Evolutionary conservation across 2,113 vertebrate genomes (phyloP).

Genomic region (Coturnix japonica): DNA sequence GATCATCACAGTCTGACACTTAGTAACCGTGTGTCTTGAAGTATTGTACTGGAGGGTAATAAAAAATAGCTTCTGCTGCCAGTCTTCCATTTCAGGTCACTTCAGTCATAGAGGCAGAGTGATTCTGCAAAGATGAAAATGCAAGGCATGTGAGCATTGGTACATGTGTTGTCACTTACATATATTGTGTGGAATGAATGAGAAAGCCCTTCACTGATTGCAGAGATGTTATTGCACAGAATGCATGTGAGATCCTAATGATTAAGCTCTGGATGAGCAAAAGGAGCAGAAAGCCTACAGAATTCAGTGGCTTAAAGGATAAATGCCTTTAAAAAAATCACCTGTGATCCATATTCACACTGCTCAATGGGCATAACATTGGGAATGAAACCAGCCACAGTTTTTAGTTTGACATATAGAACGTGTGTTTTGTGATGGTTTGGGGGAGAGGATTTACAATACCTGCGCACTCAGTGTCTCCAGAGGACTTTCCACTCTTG

Average conservation of each 20-base stretch:
- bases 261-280: not conserved
- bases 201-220: not conserved
- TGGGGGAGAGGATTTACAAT: conserved; percentile 40
- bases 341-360: not conserved
- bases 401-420: not conserved
- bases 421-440: not conserved
- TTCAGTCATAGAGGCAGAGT: conserved; percentile 98
- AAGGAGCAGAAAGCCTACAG: not conserved
- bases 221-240: not conserved
- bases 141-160: conserved; percentile 25
- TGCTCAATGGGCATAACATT: not conserved
- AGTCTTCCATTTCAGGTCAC: conserved; percentile 91
- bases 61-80: conserved; percentile 86
- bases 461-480: conserved; percentile 98
- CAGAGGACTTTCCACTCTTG: conserved; percentile 95
- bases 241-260: not conserved
- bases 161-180: not conserved
- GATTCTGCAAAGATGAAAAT: conserved; percentile 85
- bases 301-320: not conserved
- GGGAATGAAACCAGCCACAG: not conserved
- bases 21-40: conserved; percentile 91
- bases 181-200: not conserved
- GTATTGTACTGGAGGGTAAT: conserved; percentile 85
- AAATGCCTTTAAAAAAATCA: not conserved
- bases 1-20: conserved; percentile 85